Base-by-base conservation (phyloP, 1,140 invertebrate genomes). In the Philaenus spumarius region DNA sequence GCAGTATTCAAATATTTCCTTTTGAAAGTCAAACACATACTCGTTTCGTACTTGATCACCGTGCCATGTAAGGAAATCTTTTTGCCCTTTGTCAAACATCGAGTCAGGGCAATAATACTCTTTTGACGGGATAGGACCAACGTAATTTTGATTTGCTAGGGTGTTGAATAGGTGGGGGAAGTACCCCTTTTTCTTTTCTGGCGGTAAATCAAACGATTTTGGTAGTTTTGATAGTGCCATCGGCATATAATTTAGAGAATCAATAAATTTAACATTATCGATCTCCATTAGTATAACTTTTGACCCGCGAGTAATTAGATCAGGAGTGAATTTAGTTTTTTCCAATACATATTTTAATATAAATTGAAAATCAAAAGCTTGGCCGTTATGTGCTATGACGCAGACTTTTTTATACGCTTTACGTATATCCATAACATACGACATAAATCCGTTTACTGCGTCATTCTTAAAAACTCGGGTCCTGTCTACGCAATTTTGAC, bases 181-280 rank as follows among this genome's bases (percentile, higher is more conserved):
- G 40, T 59, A 59, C 11, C 58, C 58, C 35, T 59, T 59, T 43
- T 59, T 59, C 40, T 43, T 20, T 42, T 59, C 58, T 17, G 37
- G 46, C 4, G 19, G 19, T 6, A 48, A 23, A 22, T 48, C 46
- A 22, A 48, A 48, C 46, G 46, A 19, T 48, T 48, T 48, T 15
- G 46, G 46, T 2, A 48, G 20, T 4, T 19, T 23, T 6, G 46
- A 9, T 6, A 48, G 23, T 15, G 46, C 46, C 46, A 48, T 48
- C 2, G 46, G 46, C 9, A 48, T 23, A 15, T 48, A 48, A 23
- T 48, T 48, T 48, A 48, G 46, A 6, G 19, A 22, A 22, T 48
- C 46, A 9, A 48, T 48, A 15, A 48, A 48, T 22, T 19, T 7
- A 19, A 45, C 17, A 19, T 45, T 45, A 19, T 51, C 47, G 14